phyloP scores from a whole-genome alignment of 2,113 vertebrate genomes.

The Scortum barcoo region DNA sequence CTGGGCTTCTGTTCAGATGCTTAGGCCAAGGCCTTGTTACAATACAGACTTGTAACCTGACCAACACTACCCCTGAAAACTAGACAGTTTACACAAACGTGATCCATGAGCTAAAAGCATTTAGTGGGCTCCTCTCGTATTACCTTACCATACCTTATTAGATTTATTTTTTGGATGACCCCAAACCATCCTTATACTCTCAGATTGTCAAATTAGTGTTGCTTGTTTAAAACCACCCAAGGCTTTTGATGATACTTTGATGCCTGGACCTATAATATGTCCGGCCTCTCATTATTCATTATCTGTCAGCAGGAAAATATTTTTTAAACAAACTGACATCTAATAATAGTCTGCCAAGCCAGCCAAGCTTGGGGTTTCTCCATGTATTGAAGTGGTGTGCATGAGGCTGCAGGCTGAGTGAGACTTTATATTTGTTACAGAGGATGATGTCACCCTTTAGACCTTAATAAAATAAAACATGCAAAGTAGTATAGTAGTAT shows the following conservation, averaged over 20 bases:
- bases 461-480: background rate
- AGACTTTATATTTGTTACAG: too few species aligned
- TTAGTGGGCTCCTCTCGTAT: background rate
- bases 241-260: background rate
- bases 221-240: slow-evolving; percentile 6
- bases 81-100: slow-evolving; percentile 20
- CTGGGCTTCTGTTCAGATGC: slow-evolving; percentile 40
- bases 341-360: too few species aligned
- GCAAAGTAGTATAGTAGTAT: too few species aligned
- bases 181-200: background rate
- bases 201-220: background rate
- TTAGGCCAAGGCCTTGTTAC: slow-evolving; percentile 15
- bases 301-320: slow-evolving; percentile 34
- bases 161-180: background rate
- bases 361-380: background rate
- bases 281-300: background rate
- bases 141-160: too few species aligned
- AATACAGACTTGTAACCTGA: slow-evolving; percentile 27
- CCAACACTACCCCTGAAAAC: slow-evolving; percentile 26
- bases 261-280: background rate
- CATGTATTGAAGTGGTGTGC: background rate
- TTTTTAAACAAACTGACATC: background rate
- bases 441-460: background rate
- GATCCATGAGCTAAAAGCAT: slow-evolving; percentile 20
- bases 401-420: background rate